Base-by-base conservation (phyloP, 2,888 invertebrate species). In the Drosophila lacicola region DNA sequence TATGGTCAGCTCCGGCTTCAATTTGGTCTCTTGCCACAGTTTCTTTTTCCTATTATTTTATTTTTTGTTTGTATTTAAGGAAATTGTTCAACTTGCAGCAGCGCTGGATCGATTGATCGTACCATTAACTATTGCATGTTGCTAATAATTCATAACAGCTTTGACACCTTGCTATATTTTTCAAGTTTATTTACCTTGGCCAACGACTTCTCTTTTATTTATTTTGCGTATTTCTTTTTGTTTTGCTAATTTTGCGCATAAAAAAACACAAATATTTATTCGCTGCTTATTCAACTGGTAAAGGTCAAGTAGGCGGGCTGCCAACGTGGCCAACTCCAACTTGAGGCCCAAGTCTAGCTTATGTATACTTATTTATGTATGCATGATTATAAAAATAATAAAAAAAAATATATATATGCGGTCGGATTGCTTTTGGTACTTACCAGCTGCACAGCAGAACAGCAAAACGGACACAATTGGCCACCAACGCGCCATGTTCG, bases 401-500 rank as follows among this genome's bases (percentile, higher is more conserved):
- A 21, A 49, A 34, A 21, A 21, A 21, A 21, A 21, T 4, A 0
- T 4, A 21, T 4, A 21, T 39, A 39, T 37, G n/a, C n/a, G 6
- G 0, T 39, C 14, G 9, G 65, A 49, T 14, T 37, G 10, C 33
- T 47, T 44, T 11, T 33, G 37, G 51, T 82, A 92, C 92, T 92
- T 83, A 92, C 92, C 92, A 66, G 89, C 75, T 77, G 87, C 90
- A 77, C 79, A 81, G 84, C 88, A 92, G 78, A 92, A 74, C 80
- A 91, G 77, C 77, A 92, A 81, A 77, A 91, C 78, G 89, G 90
- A 89, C 82, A 92, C 83, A 71, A 90, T 81, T 77, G 90, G 86
- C 87, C 91, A 90, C 90, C 91, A 91, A 88, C 90, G 90, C 91
- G 92, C 90, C 92, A 92, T 92, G 74, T 87, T 91, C 39, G 64